Evolutionary conservation across 2,797 vertebrate species (phyloP).

Genomic region (Platalea minor): DNA sequence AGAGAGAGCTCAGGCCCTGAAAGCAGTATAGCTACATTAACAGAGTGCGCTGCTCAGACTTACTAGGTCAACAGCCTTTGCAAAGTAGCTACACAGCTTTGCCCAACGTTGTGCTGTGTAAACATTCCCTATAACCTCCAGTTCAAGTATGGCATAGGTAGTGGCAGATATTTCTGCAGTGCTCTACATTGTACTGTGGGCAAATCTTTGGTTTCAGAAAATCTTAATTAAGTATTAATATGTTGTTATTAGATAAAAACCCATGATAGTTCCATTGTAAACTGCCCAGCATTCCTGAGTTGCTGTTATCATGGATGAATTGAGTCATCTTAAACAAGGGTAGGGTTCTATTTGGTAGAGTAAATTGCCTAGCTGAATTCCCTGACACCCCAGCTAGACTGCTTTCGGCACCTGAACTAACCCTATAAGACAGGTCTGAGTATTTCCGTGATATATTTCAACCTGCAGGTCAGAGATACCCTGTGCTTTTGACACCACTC

Average conservation of each 20-base stretch:
- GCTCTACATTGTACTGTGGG: background rate
- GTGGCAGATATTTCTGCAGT: background rate
- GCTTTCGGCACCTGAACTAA: background rate
- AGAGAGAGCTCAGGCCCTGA: background rate
- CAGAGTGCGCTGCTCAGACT: background rate
- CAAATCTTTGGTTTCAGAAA: background rate
- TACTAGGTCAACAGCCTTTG: background rate
- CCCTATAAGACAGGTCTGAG: background rate
- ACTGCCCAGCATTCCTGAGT: background rate
- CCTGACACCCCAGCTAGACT: background rate
- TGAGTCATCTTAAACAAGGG: slow-evolving; percentile 1
- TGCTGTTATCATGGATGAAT: background rate
- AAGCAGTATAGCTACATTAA: background rate
- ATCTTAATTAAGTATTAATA: background rate
- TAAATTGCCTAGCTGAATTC: background rate
- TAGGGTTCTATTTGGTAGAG: background rate
- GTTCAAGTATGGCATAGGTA: background rate
- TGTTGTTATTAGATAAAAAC: background rate
- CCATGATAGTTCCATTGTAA: background rate
- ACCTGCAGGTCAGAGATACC: background rate
- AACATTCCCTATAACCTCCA: background rate
- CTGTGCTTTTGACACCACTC: background rate
- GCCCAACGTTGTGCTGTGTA: background rate
- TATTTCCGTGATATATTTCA: background rate
- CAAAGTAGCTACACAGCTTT: background rate